Base-by-base conservation (phyloP, 2,888 invertebrate genomes). In the Dynastes hyllus region DNA sequence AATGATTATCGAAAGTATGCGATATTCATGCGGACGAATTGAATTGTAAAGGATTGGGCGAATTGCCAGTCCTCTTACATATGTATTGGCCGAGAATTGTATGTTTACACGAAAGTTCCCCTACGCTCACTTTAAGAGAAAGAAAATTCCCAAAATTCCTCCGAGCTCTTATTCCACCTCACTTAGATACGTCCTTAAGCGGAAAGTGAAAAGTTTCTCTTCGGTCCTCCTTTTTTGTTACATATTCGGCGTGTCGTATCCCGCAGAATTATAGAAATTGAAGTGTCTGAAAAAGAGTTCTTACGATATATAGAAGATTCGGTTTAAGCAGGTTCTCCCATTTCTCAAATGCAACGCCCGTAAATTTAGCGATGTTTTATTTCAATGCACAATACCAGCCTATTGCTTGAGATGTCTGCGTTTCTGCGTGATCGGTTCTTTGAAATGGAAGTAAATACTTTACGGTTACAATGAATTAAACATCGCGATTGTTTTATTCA, bases 11-110 rank as follows among this genome's bases (percentile, higher is more conserved):
- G 79, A 81, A 81, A 83, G 83, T 81, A 84, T 84, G 83, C 81
- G 84, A 84, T 83, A 83, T 84, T 84, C 84, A 83, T 84, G 84
- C 80, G 77, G 80, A 78, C 78, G 81, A 83, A 83, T 84, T 83
- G 84, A 84, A 84, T 84, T 84, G 84, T 83, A 84, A 84, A 84
- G 82, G 84, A 84, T 83, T 83, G 83, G 83, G 82, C 80, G 83
- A 84, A 82, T 83, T 81, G 83, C 79, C 83, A 16, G 69, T 80
- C 83, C 81, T 83, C 80, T 83, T 84, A 84, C 84, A 84, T 84
- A 84, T 83, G 83, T 84, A 84, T 84, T 82, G 80, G 81, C 80
- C 73, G 75, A 70, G 83, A 82, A 83, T 83, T 81, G 83, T 83
- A 82, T 85, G 85, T 83, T 84, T 84, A 83, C 84, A 84, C 81